phyloP scores from a whole-genome alignment of 2,113 vertebrate species.

The Saccopteryx leptura region DNA sequence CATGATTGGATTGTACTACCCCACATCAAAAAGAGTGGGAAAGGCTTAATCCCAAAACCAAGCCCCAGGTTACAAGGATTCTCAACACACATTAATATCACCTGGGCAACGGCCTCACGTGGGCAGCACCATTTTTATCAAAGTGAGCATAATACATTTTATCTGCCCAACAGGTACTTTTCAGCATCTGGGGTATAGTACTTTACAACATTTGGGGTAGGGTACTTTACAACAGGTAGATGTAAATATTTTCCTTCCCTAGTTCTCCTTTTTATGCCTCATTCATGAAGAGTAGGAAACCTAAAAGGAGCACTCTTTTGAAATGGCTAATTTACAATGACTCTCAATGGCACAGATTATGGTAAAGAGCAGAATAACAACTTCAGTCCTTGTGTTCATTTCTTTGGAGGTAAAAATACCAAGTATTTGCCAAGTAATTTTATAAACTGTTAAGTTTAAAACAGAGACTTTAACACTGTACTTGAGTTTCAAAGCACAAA shows the following conservation, averaged over 20 bases:
- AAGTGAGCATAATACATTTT: too few species aligned
- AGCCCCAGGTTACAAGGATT: too few species aligned
- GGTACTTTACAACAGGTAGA: too few species aligned
- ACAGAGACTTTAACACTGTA: slow-evolving; percentile 70
- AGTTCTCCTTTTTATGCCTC: not conserved
- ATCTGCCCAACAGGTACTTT: too few species aligned
- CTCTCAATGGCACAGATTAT: not conserved
- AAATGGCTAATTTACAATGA: not conserved
- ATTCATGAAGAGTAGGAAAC: not conserved
- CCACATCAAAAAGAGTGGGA: too few species aligned
- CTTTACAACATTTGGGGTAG: too few species aligned
- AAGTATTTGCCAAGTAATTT: slow-evolving; percentile 73
- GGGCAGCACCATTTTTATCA: too few species aligned
- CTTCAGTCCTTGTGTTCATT: slow-evolving; percentile 57
- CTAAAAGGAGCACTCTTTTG: not conserved
- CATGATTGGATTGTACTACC: too few species aligned
- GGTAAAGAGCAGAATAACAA: not conserved
- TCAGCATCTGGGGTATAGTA: too few species aligned
- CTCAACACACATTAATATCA: too few species aligned
- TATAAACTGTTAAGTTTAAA: slow-evolving; percentile 71
- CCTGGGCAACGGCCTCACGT: too few species aligned
- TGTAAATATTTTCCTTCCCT: not conserved
- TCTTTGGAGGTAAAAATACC: slow-evolving; percentile 58
- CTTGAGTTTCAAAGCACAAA: slow-evolving; percentile 75
- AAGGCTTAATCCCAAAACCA: too few species aligned